Conservation (phyloP, 2,113 vertebrate genomes). For the Oncorhynchus clarkii region DNA sequence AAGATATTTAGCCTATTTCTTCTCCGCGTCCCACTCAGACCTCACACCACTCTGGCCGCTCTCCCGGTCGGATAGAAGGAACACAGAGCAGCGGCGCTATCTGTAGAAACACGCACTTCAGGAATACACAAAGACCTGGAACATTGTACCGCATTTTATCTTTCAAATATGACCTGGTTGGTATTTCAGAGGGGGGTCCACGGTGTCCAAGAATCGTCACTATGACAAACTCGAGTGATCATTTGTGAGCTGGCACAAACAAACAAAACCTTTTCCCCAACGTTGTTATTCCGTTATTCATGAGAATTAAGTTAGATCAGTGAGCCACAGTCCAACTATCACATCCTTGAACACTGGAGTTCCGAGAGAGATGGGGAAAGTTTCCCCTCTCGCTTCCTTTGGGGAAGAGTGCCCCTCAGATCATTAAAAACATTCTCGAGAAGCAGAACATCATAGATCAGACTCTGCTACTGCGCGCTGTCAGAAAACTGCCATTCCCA, state of each 20-base stretch:
- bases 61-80: too few species aligned
- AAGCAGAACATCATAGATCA: background rate
- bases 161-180: too few species aligned
- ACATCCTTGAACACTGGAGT: background rate
- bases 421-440: background rate
- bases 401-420: slow-evolving; percentile 4
- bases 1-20: background rate
- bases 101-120: too few species aligned
- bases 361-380: background rate
- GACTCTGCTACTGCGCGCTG: background rate
- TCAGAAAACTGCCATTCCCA: slow-evolving; percentile 1
- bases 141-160: background rate
- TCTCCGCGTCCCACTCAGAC: slow-evolving; percentile 6
- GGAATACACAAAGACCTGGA: too few species aligned
- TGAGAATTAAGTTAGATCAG: background rate
- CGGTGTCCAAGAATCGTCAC: too few species aligned
- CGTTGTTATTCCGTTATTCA: background rate
- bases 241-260: too few species aligned
- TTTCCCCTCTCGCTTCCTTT: background rate
- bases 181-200: too few species aligned
- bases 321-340: slow-evolving; percentile 6
- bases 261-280: too few species aligned
- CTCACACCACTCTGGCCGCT: too few species aligned
- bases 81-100: too few species aligned
- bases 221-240: too few species aligned